Base-by-base conservation (phyloP, 1,140 invertebrate species). In the Caenorhabditis inopinata region DNA sequence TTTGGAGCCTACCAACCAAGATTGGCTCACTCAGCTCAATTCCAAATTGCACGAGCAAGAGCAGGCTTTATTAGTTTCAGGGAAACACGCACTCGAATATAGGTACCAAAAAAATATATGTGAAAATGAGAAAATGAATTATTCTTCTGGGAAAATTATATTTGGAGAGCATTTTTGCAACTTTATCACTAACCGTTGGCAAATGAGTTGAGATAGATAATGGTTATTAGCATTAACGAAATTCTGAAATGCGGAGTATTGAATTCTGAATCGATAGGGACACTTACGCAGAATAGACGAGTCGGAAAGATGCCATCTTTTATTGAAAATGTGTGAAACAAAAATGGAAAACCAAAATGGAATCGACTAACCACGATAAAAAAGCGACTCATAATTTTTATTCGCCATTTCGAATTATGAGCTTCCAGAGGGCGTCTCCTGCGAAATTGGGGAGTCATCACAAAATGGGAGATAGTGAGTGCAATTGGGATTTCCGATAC, bases 131-230 rank as follows among this genome's bases (percentile, higher is more conserved):
- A n/a, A n/a, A n/a, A n/a, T n/a, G n/a, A n/a, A n/a, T n/a, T n/a
- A n/a, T n/a, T n/a, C n/a, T n/a, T n/a, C n/a, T n/a, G n/a, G n/a
- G 47, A n/a, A 48, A 48, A n/a, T 48, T 21, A n/a, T 48, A 18
- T 48, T 48, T 48, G 47, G 46, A 48, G 9, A 48, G 21, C 6
- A 48, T 14, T 14, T 12, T 48, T 1, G 4, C 3, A 18, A 4
- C 51, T 29, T 32, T n/a, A n/a, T n/a, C n/a, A n/a, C n/a, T n/a
- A n/a, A 68, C 58, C 58, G n/a, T 68, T 68, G 6, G 58, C 58
- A 21, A 68, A 68, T 1, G 58, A 68, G 12, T 68, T 68, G 32
- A 68, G 58, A 42, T 18, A 38, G 2, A 68, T 68, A 32, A 68
- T 68, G 32, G 38, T 32, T 1, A 68, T 12, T 11, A 18, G 7